phyloP scores from a whole-genome alignment of 2,113 vertebrate species.

The Pan troglodytes region DNA sequence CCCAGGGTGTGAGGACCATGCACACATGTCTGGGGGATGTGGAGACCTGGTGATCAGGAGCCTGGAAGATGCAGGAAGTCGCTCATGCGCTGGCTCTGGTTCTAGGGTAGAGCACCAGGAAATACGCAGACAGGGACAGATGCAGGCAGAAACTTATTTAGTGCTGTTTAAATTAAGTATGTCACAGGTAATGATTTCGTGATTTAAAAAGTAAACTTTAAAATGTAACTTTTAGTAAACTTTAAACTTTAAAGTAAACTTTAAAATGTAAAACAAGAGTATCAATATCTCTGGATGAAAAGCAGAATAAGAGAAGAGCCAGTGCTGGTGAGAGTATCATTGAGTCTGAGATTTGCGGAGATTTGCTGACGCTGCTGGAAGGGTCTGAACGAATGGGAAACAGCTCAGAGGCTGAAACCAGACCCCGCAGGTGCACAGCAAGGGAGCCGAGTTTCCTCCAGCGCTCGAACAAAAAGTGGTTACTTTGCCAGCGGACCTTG shows the following conservation, averaged over 20 bases:
- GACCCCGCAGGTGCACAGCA: neutral
- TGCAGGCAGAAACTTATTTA: too few species aligned
- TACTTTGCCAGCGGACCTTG: neutral
- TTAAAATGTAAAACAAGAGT: neutral
- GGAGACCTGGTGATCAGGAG: too few species aligned
- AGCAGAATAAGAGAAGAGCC: neutral
- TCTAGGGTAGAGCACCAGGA: too few species aligned
- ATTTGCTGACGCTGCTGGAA: rapidly evolving
- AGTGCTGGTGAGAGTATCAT: neutral
- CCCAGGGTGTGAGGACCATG: too few species aligned
- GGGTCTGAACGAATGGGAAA: neutral
- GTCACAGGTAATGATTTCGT: neutral
- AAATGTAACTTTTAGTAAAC: too few species aligned
- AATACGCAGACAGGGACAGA: too few species aligned
- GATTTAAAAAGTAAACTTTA: neutral
- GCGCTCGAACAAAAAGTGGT: slow-evolving; percentile 41
- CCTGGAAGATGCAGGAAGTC: too few species aligned
- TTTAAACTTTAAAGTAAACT: too few species aligned
- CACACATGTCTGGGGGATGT: too few species aligned
- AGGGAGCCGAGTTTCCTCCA: neutral
- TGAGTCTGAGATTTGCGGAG: neutral
- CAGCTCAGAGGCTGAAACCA: slow-evolving; percentile 54
- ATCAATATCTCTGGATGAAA: neutral
- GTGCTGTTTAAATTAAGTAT: neutral
- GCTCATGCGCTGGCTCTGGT: too few species aligned